Evolutionary conservation across 2,797 vertebrate species (phyloP), one percentile per base, ranked within the genome.

Genomic region (Aythya fuligula): DNA sequence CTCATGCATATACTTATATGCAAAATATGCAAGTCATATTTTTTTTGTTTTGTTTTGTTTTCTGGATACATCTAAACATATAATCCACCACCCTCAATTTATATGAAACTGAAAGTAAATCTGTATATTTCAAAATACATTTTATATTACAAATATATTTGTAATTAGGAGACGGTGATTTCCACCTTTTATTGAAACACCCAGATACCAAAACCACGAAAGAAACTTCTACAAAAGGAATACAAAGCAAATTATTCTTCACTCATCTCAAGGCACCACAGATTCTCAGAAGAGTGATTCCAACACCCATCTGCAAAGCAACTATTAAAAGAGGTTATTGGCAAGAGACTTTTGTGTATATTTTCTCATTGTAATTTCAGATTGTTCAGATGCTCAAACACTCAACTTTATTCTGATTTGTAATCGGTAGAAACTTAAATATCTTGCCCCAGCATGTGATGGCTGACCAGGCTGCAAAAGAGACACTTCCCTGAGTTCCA

Each of bases 381-480:
- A 64, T 65, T 84, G n/a, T 64, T 47, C 61, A 77, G 36, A 13
- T 30, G 16, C 57, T 79, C 27, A 39, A 24, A 32, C 24, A 43
- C 32, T 11, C 17, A 18, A 49, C 10, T 39, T 3, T 30, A 64
- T 32, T 81, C 34, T 28, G 64, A 11, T 56, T 53, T 72, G 65
- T 32, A 38, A 34, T 11, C 21, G 51, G 15, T 43, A 0, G 1
- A 70, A 18, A 21, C 28, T 65, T 70, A 49, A 76, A 32, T 18
- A 80, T 64, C 28, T 11, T 1, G 0, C 11, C 22, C 14, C 56
- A 73, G 49, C 30, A 36, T 0, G 0, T 3, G n/a, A 22, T 7
- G 22, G 12, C 32, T 32, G 51, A 78, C 5, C 32, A 36, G 15
- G 65, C 41, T 53, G 34, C 51, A 56, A 72, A 56, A 54, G 51